Evolutionary conservation across 2,888 invertebrate genomes (phyloP), one percentile per base, ranked within the genome.

Genomic region (Helleia helle): DNA sequence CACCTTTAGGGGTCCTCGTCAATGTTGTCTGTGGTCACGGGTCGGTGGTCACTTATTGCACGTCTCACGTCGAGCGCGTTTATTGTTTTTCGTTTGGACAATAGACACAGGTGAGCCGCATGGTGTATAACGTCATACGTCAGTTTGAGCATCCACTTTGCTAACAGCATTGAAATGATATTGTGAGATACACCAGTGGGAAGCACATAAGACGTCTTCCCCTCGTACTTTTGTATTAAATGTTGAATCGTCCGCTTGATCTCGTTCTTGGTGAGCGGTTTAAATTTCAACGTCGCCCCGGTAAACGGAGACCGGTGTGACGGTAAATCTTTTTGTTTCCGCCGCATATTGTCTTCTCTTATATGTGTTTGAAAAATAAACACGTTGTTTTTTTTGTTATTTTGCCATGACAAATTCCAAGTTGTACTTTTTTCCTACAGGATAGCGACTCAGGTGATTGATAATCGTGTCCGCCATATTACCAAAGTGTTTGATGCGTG

Each of bases 401-500:
- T 26, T 26, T n/a, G 2, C 6, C 26, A 26, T 26, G 9, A 26
- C 9, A 26, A 26, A 26, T 26, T 26, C 9, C n/a, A 26, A 26
- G 2, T 9, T 9, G 26, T 26, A 26, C 26, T 4, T 26, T 9
- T 26, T 9, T 1, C 26, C 26, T 4, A 26, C 26, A 9, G 26
- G 26, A 9, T 26, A 9, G 6, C 26, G 34, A 8, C 11, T 22
- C 36, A 36, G 22, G 18, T 22, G 12, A 4, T 36, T 36, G 36
- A 36, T 22, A 9, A 36, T 36, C 15, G 22, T 36, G 8, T 36
- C 22, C 22, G 12, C 22, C 12, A 36, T 36, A 12, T 34, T 18
- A 11, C 34, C 7, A 34, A 34, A 34, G 1, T 34, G n/a, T 11
- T 34, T 34, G 17, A 34, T 34, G 18, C 34, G 34, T 12, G 34